Conservation (phyloP, 2,888 invertebrate species). For the Drosophila birchii region DNA sequence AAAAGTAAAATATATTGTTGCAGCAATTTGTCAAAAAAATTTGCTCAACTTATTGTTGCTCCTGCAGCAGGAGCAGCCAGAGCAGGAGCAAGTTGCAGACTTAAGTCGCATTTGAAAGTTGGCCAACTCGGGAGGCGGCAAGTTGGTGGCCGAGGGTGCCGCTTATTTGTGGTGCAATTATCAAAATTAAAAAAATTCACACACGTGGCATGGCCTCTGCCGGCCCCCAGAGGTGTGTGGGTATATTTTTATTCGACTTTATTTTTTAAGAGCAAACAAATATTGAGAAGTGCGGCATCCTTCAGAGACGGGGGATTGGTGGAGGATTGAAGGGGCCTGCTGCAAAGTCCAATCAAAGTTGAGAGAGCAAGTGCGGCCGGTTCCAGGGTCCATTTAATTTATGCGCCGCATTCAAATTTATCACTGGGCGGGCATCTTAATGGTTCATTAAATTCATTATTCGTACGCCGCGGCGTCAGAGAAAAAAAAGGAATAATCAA, state of each 20-base stretch:
- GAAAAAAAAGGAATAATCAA: slow-evolving; percentile 54
- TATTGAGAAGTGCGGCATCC: slow-evolving; percentile 19
- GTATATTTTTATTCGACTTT: slow-evolving; percentile 10
- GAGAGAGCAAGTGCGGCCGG: slow-evolving; percentile 16
- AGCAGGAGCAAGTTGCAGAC: slow-evolving; percentile 46
- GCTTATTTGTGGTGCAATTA: slow-evolving; percentile 76
- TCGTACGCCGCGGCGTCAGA: slow-evolving; percentile 62
- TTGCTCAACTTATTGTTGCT: slow-evolving; percentile 66
- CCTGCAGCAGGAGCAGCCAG: slow-evolving; percentile 9
- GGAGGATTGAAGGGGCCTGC: slow-evolving; percentile 6
- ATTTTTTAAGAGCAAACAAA: slow-evolving; percentile 27
- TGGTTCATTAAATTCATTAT: slow-evolving; percentile 84
- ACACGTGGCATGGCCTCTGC: slow-evolving; percentile 20
- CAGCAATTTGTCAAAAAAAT: slow-evolving; percentile 80
- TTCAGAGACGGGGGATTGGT: neutral
- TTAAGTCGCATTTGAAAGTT: slow-evolving; percentile 77
- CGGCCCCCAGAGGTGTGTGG: slow-evolving; percentile 5
- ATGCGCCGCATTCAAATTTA: slow-evolving; percentile 81
- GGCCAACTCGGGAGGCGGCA: slow-evolving; percentile 42
- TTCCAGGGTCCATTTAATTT: slow-evolving; percentile 72
- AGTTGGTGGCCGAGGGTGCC: slow-evolving; percentile 23
- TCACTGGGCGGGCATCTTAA: slow-evolving; percentile 82
- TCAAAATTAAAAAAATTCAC: slow-evolving; percentile 63
- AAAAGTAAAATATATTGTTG: slow-evolving; percentile 63
- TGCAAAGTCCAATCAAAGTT: slow-evolving; percentile 57